A percentile compares a stretch with the other conserved stretches of the same genome.
Conservation (phyloP, 2,888 invertebrate species). For the Bugula neritina region DNA sequence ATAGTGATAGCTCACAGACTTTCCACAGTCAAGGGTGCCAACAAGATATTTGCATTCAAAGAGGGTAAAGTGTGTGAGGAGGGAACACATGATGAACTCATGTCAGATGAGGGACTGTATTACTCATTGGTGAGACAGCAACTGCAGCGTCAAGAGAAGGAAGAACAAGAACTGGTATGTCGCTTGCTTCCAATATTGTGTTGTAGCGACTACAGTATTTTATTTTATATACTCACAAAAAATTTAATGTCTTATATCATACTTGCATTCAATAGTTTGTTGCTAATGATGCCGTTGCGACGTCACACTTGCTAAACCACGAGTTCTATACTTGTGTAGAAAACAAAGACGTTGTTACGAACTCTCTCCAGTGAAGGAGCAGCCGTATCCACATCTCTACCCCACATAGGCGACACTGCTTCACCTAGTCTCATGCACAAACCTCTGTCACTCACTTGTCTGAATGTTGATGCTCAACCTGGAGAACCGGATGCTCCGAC, state of each 20-base stretch:
- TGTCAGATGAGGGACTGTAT: constrained; percentile 32
- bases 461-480: too few relatives aligned
- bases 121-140: constrained; percentile 31
- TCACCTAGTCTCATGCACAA: not conserved
- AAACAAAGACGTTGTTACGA: not conserved
- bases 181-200: too few relatives aligned
- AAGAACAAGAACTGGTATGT: not conserved
- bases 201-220: too few relatives aligned
- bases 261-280: too few relatives aligned
- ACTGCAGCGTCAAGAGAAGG: constrained; percentile 4
- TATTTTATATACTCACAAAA: too few relatives aligned
- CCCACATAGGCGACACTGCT: not conserved
- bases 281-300: too few relatives aligned
- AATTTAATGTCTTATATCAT: too few relatives aligned
- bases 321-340: not conserved
- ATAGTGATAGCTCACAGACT: constrained; percentile 77
- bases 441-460: not conserved
- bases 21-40: constrained; percentile 71
- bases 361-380: not conserved
- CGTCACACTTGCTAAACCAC: too few relatives aligned
- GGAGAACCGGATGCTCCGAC: too few relatives aligned
- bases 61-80: constrained; percentile 34
- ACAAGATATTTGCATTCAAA: constrained; percentile 53
- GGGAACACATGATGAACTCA: constrained; percentile 36
- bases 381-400: not conserved